These are phyloP conservation scores for Adelges cooleyi DNA, from an alignment of 1,140 invertebrate species.

Conservation along the genomic window DNA sequence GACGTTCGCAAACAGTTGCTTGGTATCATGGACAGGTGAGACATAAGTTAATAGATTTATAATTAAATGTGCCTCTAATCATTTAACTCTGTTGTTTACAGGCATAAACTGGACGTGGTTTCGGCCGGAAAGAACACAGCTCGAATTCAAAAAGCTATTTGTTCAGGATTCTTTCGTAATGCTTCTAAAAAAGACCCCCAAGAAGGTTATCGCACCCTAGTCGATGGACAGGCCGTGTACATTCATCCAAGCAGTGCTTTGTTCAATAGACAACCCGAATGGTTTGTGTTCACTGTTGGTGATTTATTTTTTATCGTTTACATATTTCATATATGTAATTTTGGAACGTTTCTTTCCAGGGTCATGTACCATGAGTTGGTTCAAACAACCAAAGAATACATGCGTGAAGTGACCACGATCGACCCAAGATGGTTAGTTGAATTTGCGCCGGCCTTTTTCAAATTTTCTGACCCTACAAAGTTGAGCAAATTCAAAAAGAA, in stretches of 20 bases:
- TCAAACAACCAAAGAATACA: slow-evolving; percentile 98
- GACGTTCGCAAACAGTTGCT: slow-evolving; percentile 97
- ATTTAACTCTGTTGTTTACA: slow-evolving; percentile 36
- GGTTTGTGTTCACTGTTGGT: slow-evolving; percentile 43
- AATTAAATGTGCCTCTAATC: not conserved
- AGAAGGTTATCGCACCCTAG: slow-evolving; percentile 94
- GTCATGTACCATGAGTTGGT: slow-evolving; percentile 98
- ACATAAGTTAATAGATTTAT: not conserved
- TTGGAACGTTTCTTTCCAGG: slow-evolving; percentile 44
- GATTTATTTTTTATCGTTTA: too few species aligned
- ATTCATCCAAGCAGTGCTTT: slow-evolving; percentile 97
- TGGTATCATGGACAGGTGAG: slow-evolving; percentile 89
- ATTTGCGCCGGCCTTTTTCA: slow-evolving; percentile 98
- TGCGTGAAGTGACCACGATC: slow-evolving; percentile 97
- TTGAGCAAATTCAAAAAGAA: slow-evolving; percentile 99
- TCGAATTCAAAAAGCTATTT: slow-evolving; percentile 94
- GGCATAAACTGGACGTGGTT: slow-evolving; percentile 94
- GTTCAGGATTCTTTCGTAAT: slow-evolving; percentile 97
- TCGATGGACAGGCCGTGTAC: slow-evolving; percentile 96
- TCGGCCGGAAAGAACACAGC: slow-evolving; percentile 93
- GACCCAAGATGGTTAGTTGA: slow-evolving; percentile 99
- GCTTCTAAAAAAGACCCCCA: slow-evolving; percentile 99
- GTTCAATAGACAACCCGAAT: slow-evolving; percentile 97
- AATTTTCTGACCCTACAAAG: slow-evolving; percentile 98
- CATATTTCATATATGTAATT: not conserved